These are phyloP conservation scores for Anneissia japonica DNA, from an alignment of 35 echinoderm and acorn worm species.

Conservation along the genomic window DNA sequence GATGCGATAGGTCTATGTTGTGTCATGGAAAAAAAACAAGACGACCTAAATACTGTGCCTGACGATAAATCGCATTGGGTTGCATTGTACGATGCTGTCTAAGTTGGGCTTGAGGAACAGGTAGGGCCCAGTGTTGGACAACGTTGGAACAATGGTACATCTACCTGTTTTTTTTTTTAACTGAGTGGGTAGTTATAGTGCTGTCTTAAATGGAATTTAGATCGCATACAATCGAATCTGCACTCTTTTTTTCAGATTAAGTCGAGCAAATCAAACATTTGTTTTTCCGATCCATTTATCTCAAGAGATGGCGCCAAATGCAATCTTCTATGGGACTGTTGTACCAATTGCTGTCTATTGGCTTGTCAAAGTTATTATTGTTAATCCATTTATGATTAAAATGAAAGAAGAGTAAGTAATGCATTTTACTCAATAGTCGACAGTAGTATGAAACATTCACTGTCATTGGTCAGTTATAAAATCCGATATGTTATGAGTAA, in stretches of 20 bases:
- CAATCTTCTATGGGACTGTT: slow-evolving; percentile 83
- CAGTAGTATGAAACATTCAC: background rate
- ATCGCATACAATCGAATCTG: background rate
- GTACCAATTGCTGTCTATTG: slow-evolving; percentile 64
- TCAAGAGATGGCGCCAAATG: slow-evolving; percentile 72
- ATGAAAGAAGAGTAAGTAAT: slow-evolving; percentile 72
- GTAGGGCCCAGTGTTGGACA: no score
- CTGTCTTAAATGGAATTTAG: background rate
- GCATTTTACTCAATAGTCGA: background rate
- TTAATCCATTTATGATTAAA: slow-evolving; percentile 67
- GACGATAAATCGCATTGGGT: no score
- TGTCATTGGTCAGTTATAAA: background rate
- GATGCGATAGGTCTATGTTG: no score
- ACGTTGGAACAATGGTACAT: no score
- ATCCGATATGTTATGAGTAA: background rate
- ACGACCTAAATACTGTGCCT: no score
- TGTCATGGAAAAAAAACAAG: no score
- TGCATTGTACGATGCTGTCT: no score
- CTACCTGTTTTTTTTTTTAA: no score
- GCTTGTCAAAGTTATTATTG: slow-evolving; percentile 67
- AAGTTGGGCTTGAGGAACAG: no score
- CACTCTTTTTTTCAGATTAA: slow-evolving; percentile 46
- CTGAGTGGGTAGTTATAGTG: no score
- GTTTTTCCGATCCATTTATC: slow-evolving; percentile 88
- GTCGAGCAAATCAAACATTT: slow-evolving; percentile 66